Evolutionary conservation across 2,888 invertebrate genomes (phyloP).

Genomic region (Nezara viridula): DNA sequence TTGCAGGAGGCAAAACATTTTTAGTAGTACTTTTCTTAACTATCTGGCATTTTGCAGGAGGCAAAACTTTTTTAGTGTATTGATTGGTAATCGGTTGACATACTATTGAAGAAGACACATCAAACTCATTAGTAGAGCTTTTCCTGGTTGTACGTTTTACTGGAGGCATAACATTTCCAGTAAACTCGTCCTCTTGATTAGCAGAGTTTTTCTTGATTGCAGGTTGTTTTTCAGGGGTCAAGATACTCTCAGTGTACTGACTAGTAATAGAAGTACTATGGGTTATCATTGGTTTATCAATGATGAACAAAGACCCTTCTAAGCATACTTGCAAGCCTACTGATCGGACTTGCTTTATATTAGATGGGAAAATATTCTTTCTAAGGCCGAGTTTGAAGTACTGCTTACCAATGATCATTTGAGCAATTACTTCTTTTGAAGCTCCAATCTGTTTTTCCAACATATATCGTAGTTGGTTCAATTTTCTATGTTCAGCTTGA

Average conservation of each 20-base stretch:
- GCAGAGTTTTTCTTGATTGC: not conserved
- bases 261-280: not conserved
- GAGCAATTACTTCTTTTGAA: not conserved
- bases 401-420: not conserved
- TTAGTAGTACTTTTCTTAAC: too few relatives aligned
- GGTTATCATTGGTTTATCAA: not conserved
- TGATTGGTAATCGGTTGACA: too few relatives aligned
- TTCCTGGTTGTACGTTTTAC: too few relatives aligned
- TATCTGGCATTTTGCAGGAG: too few relatives aligned
- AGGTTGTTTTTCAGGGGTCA: not conserved
- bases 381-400: not conserved
- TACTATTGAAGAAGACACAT: too few relatives aligned
- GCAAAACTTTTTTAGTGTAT: too few relatives aligned
- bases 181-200: too few relatives aligned
- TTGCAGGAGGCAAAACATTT: too few relatives aligned
- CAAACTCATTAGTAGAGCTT: too few relatives aligned
- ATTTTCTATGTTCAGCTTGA: not conserved
- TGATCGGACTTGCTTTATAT: not conserved
- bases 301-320: not conserved
- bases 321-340: slow-evolving; percentile 24
- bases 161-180: too few relatives aligned
- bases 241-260: not conserved
- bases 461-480: not conserved
- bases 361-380: not conserved
- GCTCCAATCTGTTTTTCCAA: not conserved